Evolutionary conservation across 1,140 invertebrate genomes (phyloP), one percentile per base, ranked within the genome.

Genomic region (Goniozus legneri): DNA sequence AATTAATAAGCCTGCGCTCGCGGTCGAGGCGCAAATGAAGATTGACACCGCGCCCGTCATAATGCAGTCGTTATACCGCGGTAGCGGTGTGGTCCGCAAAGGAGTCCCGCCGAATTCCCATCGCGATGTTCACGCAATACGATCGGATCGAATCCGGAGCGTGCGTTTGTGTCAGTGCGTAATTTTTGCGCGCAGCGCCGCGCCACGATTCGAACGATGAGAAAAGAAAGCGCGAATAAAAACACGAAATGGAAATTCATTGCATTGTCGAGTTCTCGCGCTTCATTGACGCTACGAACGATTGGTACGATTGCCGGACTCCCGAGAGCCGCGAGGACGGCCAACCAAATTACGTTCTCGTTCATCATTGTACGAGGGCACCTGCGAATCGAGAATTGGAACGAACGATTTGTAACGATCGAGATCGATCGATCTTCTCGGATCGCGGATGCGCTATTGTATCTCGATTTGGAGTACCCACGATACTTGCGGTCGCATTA

Each of bases 21-120:
- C n/a, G n/a, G n/a, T n/a, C n/a, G n/a, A 44, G 52, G 41, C 49
- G 47, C 52, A 66, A 68, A 68, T 65, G 62, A 69, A 67, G 62
- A 71, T 65, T 67, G 64, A 68, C 67, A 64, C 56, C 39, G 56
- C 59, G 68, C 64, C 69, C 69, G 56, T 65, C 60, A 64, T 65
- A 67, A 67, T 64, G 58, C 45, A 60, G 54, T 63, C 62, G 62
- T 67, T 67, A 65, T 52, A 37, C 21, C 21, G 18, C 44, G 38
- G 49, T 53, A 53, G 46, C 42, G 47, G 24, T 34, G 30, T 36
- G 38, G 44, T 27, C 10, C 36, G 19, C 12, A 33, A 24, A 12
- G n/a, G 1, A 12, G 8, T 2, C 16, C 15, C 6, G 12, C 12
- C 8, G 14, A 38, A 2, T 10, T 6, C 8, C 8, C 2, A 8